Base-by-base conservation (phyloP, 2,113 vertebrate species). In the Saccopteryx leptura region DNA sequence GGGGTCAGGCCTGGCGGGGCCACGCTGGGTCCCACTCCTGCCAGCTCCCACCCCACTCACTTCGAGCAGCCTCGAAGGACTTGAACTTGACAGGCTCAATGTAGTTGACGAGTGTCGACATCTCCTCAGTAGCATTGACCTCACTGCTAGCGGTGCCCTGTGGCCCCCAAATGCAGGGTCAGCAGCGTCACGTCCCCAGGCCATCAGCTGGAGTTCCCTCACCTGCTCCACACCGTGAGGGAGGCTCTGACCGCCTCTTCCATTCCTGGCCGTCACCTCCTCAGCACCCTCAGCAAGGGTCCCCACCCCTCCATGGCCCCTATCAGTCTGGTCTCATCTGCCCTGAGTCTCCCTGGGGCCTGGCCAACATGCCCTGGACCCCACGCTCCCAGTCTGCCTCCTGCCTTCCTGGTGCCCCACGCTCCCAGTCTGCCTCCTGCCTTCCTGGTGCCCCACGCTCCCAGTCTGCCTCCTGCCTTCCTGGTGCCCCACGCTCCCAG, bases 61-160 rank as follows among this genome's bases (percentile, higher is more conserved):
- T 99, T 90, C 96, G 91, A 74, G 99, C 99, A 69, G 98, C 97
- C 54, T 99, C 99, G 5, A 99, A 99, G 95, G 97, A 99, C 97
- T 99, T 99, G 97, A 99, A 99, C 96, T 99, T 99, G 96, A 99
- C 99, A 0, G 99, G 99, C 90, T 99, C 99, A 0, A 99, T 98
- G 96, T 99, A 99, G 98, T 99, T 99, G 95, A 99, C 99, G 0
- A 99, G 98, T 0, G 98, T 99, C 0, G 99, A 99, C 99, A 99
- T 99, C 97, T 99, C 99, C 97, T 99, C 99, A 0, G 99, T 99
- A 95, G 99, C 99, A 0, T 99, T 99, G 33, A 99, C 99, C 95
- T 99, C 99, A n/a, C 99, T 99, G 98, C 99, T 99, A 71, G 99
- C 99, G 0, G 99, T 99, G 63, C 99, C 99, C 99, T 99, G 97